phyloP scores from a whole-genome alignment of 2,888 invertebrate species.

The Synergus japonicus region DNA sequence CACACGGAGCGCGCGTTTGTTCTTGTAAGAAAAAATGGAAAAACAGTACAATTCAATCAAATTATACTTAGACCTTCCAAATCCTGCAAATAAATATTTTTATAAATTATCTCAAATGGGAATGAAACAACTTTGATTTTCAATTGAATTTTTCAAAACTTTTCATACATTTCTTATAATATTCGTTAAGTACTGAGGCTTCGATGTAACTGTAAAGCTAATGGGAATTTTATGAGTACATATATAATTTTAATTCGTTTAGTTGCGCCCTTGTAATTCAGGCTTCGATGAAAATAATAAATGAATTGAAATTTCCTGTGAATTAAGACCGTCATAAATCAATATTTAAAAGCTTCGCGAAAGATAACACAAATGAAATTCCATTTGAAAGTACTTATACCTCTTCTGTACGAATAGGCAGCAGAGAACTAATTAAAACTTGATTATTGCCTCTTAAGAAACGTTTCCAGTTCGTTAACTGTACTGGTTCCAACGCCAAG shows the following conservation, averaged over 20 bases:
- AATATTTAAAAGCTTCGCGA: conserved; percentile 47
- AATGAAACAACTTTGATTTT: neutral
- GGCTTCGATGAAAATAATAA: neutral
- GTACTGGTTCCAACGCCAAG: conserved; percentile 50
- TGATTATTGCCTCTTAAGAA: conserved; percentile 61
- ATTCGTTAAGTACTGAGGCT: neutral
- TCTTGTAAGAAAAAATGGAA: neutral
- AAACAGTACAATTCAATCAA: neutral
- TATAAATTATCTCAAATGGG: neutral
- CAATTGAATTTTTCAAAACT: neutral
- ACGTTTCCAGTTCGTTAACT: conserved; percentile 57
- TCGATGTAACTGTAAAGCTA: neutral
- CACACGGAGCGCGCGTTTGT: too few relatives aligned
- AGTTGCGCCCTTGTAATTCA: neutral
- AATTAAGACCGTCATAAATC: conserved; percentile 50
- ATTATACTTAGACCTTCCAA: neutral
- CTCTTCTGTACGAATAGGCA: conserved; percentile 52
- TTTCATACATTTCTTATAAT: neutral
- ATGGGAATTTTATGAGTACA: neutral
- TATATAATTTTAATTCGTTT: neutral
- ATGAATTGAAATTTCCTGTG: conserved; percentile 13
- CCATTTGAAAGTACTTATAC: conserved; percentile 61
- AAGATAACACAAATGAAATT: conserved; percentile 60
- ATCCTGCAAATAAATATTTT: neutral
- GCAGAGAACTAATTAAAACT: conserved; percentile 66